phyloP scores from a whole-genome alignment of 1,140 invertebrate species.

The Bombyx mori region DNA sequence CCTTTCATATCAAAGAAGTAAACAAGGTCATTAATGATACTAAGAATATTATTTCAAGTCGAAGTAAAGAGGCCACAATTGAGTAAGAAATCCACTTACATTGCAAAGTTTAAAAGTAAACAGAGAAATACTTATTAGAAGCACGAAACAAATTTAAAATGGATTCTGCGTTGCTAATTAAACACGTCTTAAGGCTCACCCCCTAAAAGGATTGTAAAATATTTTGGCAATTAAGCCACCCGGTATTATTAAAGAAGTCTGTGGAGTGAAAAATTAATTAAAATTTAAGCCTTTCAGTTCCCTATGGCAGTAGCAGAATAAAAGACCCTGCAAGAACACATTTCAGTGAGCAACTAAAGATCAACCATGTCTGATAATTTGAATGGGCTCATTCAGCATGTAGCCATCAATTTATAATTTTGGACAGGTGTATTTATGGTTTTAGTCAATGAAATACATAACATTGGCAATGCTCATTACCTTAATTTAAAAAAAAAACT shows the following conservation, averaged over 20 bases:
- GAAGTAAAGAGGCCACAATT: too few species aligned
- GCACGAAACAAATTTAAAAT: conserved; percentile 17
- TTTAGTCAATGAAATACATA: too few species aligned
- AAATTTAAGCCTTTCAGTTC: conserved; percentile 53
- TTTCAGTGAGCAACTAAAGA: conserved; percentile 56
- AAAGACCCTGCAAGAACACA: conserved; percentile 40
- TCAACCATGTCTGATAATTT: conserved; percentile 51
- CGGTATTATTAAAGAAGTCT: conserved; percentile 48
- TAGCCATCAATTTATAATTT: conserved; percentile 20
- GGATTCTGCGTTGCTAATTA: conserved; percentile 50
- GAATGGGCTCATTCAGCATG: conserved; percentile 40
- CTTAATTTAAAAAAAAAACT: too few species aligned
- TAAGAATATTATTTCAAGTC: too few species aligned
- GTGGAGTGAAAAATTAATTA: conserved; percentile 67
- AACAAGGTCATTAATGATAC: too few species aligned
- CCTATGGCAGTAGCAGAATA: conserved; percentile 40
- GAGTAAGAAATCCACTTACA: too few species aligned
- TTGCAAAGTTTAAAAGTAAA: too few species aligned
- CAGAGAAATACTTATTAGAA: too few species aligned
- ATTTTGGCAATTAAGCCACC: conserved; percentile 49
- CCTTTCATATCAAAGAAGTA: too few species aligned
- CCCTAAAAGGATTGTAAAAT: conserved; percentile 46
- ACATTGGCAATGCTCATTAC: too few species aligned
- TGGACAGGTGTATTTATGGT: conserved; percentile 10
- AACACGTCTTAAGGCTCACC: conserved; percentile 39